Percentiles rank a stretch among this genome's conserved stretches.
Conservation (phyloP, 2,888 invertebrate genomes). For the Lepidocyrtoides sp. region DNA sequence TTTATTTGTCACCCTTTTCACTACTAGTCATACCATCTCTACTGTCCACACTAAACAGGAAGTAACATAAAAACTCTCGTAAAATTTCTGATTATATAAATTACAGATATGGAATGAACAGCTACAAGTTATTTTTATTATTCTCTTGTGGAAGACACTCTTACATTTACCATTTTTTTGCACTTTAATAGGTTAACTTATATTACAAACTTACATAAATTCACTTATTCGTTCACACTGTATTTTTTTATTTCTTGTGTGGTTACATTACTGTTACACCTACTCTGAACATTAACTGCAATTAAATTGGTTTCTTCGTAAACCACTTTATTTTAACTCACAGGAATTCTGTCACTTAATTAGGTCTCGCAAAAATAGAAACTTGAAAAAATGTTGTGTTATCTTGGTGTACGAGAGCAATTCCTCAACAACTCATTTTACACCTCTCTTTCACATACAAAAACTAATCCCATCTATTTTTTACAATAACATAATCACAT, state of each 20-base stretch:
- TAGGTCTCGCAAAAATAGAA: conserved; percentile 69
- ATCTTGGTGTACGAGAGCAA: conserved; percentile 15
- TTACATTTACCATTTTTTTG: neutral
- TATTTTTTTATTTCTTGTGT: too few relatives aligned
- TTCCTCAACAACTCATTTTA: conserved; percentile 61
- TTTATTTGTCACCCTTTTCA: neutral
- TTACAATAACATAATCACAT: conserved; percentile 29
- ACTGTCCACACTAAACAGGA: conserved; percentile 25
- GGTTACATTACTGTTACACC: neutral
- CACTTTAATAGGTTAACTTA: neutral
- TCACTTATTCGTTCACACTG: too few relatives aligned
- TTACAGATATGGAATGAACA: neutral
- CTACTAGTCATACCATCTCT: neutral
- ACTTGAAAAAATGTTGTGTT: conserved; percentile 49
- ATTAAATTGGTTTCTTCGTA: neutral
- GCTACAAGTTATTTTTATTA: too few relatives aligned
- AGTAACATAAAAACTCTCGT: neutral
- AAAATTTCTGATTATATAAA: neutral
- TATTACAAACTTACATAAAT: too few relatives aligned
- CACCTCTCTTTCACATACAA: conserved; percentile 32
- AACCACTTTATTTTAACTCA: conserved; percentile 7
- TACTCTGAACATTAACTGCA: neutral
- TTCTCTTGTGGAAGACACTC: neutral
- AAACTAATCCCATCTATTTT: conserved; percentile 35
- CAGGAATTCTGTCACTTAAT: conserved; percentile 62